Evolutionary conservation across 2,797 vertebrate genomes (phyloP).

Genomic region (Tangara arthus): DNA sequence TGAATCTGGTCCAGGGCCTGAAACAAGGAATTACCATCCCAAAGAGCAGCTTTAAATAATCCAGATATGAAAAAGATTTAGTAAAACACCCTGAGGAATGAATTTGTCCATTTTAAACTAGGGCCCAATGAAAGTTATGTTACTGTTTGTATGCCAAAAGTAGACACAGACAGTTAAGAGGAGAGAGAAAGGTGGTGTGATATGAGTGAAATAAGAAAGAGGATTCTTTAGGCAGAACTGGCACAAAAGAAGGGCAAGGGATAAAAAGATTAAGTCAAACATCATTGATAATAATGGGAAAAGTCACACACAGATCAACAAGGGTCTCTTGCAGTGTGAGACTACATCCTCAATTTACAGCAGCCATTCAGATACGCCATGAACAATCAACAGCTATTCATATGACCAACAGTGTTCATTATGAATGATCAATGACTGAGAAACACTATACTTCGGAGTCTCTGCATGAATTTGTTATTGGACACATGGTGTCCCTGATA

Average conservation of each 20-base stretch:
- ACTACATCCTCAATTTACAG: not conserved
- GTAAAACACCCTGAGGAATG: not conserved
- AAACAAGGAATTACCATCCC: not conserved
- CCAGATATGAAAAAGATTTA: not conserved
- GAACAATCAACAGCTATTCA: not conserved
- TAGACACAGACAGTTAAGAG: not conserved
- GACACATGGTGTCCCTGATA: not conserved
- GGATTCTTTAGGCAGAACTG: not conserved
- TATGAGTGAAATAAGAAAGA: not conserved
- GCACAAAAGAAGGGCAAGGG: not conserved
- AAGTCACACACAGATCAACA: not conserved
- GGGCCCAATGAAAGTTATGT: not conserved
- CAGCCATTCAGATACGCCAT: not conserved
- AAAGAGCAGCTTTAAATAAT: not conserved
- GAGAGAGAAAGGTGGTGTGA: not conserved
- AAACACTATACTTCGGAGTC: not conserved
- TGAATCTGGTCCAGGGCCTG: not conserved
- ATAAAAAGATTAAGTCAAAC: not conserved
- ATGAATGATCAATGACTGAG: not conserved
- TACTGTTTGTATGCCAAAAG: not conserved
- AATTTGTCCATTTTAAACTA: not conserved
- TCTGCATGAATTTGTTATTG: not conserved
- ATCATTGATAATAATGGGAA: not conserved
- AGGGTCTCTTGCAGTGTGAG: not conserved
- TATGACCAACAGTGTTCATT: not conserved